Conservation (phyloP, 2,113 vertebrate genomes). For the Myanophis thanlyinensis region DNA sequence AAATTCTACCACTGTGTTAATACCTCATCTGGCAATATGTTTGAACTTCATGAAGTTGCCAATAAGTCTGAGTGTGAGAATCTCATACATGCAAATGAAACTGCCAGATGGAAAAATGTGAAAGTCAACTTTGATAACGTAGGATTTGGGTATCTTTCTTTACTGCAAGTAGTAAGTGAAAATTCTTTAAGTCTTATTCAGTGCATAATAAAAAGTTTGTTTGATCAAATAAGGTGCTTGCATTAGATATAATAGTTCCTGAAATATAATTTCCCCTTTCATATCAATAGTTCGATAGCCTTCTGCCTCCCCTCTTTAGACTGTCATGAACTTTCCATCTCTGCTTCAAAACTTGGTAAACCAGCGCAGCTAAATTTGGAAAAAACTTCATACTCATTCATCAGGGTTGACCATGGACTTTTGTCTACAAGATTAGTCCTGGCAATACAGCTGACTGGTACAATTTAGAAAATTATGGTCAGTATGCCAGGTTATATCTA, state of each 20-base stretch:
- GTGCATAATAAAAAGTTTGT: background rate
- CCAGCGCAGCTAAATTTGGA: background rate
- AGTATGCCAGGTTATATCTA: background rate
- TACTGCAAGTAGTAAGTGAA: slow-evolving; percentile 91
- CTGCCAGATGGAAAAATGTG: slow-evolving; percentile 81
- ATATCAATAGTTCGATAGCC: background rate
- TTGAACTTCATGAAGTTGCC: slow-evolving; percentile 63
- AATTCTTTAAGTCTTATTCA: background rate
- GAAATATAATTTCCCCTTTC: background rate
- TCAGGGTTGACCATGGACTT: background rate
- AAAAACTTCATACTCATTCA: background rate
- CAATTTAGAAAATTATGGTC: background rate
- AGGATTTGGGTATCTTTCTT: slow-evolving; percentile 90
- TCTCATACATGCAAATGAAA: slow-evolving; percentile 73
- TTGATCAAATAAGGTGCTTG: background rate
- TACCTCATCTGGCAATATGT: slow-evolving; percentile 59
- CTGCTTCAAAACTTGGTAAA: background rate
- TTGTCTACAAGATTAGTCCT: background rate
- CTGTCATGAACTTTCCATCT: background rate
- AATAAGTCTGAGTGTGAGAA: slow-evolving; percentile 72
- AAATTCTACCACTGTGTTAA: slow-evolving; percentile 86
- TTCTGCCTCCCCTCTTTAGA: background rate
- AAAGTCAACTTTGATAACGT: slow-evolving; percentile 98
- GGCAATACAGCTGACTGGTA: background rate
- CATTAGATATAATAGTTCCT: background rate